Percentiles rank a stretch among this genome's conserved stretches.
Evolutionary conservation across 2,888 invertebrate genomes (phyloP).

Genomic region (Hymenopus coronatus): DNA sequence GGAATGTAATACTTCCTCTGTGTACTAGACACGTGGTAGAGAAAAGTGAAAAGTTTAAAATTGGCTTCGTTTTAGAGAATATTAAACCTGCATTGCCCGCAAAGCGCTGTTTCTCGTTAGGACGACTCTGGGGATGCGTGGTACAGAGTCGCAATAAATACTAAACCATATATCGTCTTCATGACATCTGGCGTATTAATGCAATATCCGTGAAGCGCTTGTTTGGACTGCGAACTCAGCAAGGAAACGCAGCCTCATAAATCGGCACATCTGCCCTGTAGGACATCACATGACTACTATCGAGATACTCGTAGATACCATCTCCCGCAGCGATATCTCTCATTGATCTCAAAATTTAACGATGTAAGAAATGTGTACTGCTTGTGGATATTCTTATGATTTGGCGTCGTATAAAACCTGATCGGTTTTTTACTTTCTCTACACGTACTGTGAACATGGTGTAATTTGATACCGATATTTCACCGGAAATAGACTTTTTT

Average conservation of each 20-base stretch:
- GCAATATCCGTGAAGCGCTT: background rate
- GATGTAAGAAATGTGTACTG: background rate
- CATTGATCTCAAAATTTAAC: background rate
- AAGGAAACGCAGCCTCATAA: background rate
- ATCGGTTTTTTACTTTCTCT: background rate
- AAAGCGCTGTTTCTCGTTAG: background rate
- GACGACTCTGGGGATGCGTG: background rate
- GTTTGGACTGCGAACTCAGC: background rate
- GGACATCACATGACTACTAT: background rate
- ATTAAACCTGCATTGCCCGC: background rate
- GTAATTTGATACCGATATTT: too few relatives aligned
- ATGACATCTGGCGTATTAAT: background rate
- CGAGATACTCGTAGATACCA: background rate
- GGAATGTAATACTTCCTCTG: too few relatives aligned
- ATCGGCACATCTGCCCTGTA: background rate
- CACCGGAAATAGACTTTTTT: too few relatives aligned
- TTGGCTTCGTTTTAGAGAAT: background rate
- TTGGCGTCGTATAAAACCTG: background rate
- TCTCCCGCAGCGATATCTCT: background rate
- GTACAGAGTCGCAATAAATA: background rate
- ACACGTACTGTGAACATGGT: too few relatives aligned
- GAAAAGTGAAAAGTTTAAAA: too few relatives aligned
- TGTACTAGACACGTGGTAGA: too few relatives aligned
- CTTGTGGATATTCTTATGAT: background rate
- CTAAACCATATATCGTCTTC: background rate